Conservation (phyloP, 2,797 vertebrate genomes). For the Mormyrus hasselquistii region DNA sequence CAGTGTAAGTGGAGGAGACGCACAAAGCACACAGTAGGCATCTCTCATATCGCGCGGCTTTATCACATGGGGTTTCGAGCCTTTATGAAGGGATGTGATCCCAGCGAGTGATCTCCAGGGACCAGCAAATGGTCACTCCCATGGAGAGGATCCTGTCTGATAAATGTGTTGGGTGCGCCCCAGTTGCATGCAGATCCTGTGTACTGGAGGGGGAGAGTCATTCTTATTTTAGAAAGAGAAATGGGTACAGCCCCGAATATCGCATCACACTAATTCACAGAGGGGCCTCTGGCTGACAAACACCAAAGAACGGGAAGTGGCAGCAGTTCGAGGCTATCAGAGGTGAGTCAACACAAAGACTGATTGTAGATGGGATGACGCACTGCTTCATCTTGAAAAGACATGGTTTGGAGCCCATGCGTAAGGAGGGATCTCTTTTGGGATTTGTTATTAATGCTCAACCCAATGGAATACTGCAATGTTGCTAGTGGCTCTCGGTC, state of each 20-base stretch:
- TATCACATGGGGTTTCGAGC: neutral
- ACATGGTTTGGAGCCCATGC: neutral
- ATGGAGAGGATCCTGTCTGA: neutral
- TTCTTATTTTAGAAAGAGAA: neutral
- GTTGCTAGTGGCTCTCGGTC: neutral
- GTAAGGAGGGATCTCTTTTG: neutral
- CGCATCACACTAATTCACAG: neutral
- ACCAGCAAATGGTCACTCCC: neutral
- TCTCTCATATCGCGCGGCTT: neutral
- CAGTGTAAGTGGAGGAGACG: neutral
- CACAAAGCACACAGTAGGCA: neutral
- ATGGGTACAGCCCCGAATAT: neutral
- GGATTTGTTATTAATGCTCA: neutral
- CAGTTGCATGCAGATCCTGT: neutral
- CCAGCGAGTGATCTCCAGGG: neutral
- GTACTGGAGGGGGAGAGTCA: neutral
- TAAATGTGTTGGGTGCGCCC: neutral
- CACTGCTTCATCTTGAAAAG: neutral
- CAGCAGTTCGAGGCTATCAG: constrained; percentile 11
- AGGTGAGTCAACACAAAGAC: neutral
- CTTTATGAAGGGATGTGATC: neutral
- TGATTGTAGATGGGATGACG: neutral
- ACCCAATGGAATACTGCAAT: neutral
- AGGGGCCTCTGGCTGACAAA: constrained; percentile 16
- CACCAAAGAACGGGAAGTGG: constrained; percentile 17